Percentiles rank a stretch among this genome's conserved stretches.
These are phyloP conservation scores for Scaptomyza flava DNA, from an alignment of 2,888 invertebrate genomes.

Conservation along the genomic window DNA sequence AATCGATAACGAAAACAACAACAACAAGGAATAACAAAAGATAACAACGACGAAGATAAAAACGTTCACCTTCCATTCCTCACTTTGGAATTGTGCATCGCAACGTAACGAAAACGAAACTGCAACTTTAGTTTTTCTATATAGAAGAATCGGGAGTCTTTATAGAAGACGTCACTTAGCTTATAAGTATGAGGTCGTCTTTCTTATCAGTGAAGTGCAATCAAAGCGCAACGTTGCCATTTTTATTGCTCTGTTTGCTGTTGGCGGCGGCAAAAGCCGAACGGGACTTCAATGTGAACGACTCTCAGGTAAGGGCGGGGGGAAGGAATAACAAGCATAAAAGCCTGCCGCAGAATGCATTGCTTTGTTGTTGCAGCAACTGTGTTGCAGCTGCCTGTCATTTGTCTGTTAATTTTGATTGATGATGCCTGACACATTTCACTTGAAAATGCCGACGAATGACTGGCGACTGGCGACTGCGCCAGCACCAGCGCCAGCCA, in stretches of 20 bases:
- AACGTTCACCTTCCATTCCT: conserved; percentile 38
- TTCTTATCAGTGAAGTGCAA: conserved; percentile 55
- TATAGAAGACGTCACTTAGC: conserved; percentile 32
- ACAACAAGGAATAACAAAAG: not conserved
- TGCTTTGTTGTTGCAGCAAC: conserved; percentile 8
- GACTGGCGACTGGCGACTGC: conserved; percentile 23
- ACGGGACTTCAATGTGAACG: conserved; percentile 83
- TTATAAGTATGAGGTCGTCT: conserved; percentile 43
- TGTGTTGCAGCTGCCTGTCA: conserved; percentile 44
- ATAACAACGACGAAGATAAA: conserved; percentile 21
- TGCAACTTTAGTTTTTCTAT: conserved; percentile 36
- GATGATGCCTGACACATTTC: conserved; percentile 67
- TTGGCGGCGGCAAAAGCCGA: conserved; percentile 68
- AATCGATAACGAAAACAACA: conserved; percentile 45
- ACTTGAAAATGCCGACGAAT: conserved; percentile 55
- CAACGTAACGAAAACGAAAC: conserved; percentile 43
- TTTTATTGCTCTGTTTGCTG: conserved; percentile 49
- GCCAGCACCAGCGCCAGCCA: not conserved
- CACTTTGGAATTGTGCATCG: conserved; percentile 32
- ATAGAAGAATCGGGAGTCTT: conserved; percentile 28
- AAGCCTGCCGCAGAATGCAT: conserved; percentile 23
- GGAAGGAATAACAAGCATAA: not conserved
- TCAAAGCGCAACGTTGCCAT: conserved; percentile 46
- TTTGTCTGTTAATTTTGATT: conserved; percentile 69
- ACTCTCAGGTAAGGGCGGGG: conserved; percentile 81